These are phyloP conservation scores for Creontiades dilutus DNA, from an alignment of 2,888 invertebrate species.

Conservation along the genomic window DNA sequence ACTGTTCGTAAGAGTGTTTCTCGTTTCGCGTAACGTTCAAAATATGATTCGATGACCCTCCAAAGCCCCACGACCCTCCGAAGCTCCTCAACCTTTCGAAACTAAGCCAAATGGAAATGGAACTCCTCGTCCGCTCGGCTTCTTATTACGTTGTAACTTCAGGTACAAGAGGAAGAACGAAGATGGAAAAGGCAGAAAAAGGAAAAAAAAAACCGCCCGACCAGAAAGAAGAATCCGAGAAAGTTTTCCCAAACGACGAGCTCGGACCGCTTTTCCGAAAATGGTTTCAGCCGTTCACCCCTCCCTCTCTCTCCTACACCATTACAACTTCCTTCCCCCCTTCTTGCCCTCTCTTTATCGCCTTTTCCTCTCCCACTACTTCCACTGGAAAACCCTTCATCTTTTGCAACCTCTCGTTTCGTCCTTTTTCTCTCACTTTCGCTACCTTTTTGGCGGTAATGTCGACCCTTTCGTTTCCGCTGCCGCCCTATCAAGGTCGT, in stretches of 20 bases:
- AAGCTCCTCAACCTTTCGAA: not conserved
- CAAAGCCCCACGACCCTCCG: no score
- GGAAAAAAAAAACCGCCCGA: not conserved
- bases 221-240: not conserved
- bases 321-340: conserved; percentile 5
- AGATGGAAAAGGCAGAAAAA: not conserved
- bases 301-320: not conserved
- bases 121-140: not conserved
- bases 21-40: no score
- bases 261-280: conserved; percentile 17
- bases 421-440: conserved; percentile 1
- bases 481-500: conserved; percentile 22
- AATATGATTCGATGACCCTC: no score
- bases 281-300: not conserved
- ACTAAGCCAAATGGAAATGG: not conserved
- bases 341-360: not conserved
- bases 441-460: conserved; percentile 24
- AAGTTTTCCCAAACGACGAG: not conserved
- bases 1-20: no score
- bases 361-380: not conserved
- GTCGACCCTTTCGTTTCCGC: conserved; percentile 11
- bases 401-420: not conserved
- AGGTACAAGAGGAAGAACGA: not conserved
- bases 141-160: not conserved
- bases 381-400: no score